Evolutionary conservation across 1,140 invertebrate genomes (phyloP).

Genomic region (Drosophila subobscura): DNA sequence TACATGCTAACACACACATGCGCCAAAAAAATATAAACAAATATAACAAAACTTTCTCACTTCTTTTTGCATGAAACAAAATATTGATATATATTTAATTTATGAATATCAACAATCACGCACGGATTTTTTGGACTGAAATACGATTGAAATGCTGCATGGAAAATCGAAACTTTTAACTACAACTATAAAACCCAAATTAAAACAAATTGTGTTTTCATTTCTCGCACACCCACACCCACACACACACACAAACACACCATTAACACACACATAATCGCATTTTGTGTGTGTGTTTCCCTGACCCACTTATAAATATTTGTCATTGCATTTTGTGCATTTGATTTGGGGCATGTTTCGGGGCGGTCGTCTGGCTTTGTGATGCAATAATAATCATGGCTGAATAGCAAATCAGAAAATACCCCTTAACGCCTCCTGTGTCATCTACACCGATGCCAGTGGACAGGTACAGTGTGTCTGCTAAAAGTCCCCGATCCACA

Average conservation of each 20-base stretch:
- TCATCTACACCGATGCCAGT: conserved; percentile 97
- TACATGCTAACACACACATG: conserved; percentile 74
- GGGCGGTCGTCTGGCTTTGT: conserved; percentile 9
- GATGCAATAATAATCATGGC: conserved; percentile 2
- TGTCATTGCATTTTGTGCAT: conserved; percentile 15
- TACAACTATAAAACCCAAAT: conserved; percentile 28
- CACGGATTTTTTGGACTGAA: conserved; percentile 67
- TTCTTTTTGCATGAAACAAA: conserved; percentile 55
- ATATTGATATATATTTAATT: conserved; percentile 52
- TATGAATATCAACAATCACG: conserved; percentile 54
- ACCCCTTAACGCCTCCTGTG: conserved; percentile 94
- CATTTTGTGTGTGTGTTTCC: conserved; percentile 7
- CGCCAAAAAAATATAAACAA: conserved; percentile 40
- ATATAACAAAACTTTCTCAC: conserved; percentile 38
- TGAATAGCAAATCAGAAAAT: conserved; percentile 85
- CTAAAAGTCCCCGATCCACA: background rate
- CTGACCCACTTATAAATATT: conserved; percentile 20
- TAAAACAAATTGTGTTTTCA: conserved; percentile 30
- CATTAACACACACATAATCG: conserved; percentile 16
- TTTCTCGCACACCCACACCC: conserved; percentile 18
- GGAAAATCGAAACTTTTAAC: conserved; percentile 35
- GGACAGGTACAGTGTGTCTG: conserved; percentile 90
- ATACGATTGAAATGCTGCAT: conserved; percentile 67
- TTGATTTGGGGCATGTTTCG: conserved; percentile 30
- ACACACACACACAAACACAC: conserved; percentile 27